phyloP scores from a whole-genome alignment of 2,113 vertebrate species.

The Anolis sagrei region DNA sequence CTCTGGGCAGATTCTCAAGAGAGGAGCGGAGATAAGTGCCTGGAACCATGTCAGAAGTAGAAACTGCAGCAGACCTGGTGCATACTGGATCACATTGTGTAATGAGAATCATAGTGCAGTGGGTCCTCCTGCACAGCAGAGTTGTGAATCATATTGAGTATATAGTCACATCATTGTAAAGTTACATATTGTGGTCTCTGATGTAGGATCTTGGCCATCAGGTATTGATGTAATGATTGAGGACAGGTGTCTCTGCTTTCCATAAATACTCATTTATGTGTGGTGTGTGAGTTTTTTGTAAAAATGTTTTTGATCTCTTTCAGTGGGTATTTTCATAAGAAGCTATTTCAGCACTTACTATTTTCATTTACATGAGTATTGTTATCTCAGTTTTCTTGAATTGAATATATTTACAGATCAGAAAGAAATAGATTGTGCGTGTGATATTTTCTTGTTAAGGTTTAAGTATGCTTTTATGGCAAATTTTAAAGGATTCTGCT shows the following conservation, averaged over 20 bases:
- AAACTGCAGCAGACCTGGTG: too few relatives aligned
- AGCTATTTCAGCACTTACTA: not conserved
- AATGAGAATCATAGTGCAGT: too few relatives aligned
- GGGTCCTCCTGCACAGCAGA: too few relatives aligned
- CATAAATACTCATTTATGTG: not conserved
- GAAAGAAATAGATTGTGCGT: not conserved
- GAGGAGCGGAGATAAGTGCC: too few relatives aligned
- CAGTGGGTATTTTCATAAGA: slow-evolving; percentile 15
- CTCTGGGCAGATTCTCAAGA: too few relatives aligned
- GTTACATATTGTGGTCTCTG: too few relatives aligned
- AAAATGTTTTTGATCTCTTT: not conserved
- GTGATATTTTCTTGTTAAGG: not conserved
- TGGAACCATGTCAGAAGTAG: too few relatives aligned
- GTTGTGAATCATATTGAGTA: too few relatives aligned
- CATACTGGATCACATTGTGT: too few relatives aligned
- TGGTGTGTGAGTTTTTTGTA: not conserved
- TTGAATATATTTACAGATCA: not conserved
- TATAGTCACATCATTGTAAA: too few relatives aligned
- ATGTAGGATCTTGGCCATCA: not conserved
- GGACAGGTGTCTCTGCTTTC: slow-evolving; percentile 14
- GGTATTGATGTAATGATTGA: not conserved
- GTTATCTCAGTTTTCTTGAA: not conserved
- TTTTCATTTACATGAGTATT: not conserved
- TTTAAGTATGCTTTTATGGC: not conserved
- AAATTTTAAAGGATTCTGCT: not conserved